Evolutionary conservation across 2,888 invertebrate genomes (phyloP).

Genomic region (Oscheius onirici): DNA sequence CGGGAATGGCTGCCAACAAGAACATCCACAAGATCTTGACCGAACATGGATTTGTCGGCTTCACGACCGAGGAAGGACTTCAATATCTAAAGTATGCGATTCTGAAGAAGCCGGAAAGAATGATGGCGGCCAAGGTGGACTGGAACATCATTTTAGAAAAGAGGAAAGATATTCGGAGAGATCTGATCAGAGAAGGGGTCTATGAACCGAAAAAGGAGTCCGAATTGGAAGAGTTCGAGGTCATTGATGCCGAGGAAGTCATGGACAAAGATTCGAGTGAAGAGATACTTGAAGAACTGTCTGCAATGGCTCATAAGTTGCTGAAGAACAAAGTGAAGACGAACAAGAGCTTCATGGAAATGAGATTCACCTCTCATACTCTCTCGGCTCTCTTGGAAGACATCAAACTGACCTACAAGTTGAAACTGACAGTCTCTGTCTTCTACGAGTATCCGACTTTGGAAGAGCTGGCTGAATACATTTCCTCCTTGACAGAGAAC

Average conservation of each 20-base stretch:
- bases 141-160: constrained; percentile 57
- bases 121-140: constrained; percentile 61
- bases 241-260: constrained; percentile 36
- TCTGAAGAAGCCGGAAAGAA: constrained; percentile 42
- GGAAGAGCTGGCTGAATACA: constrained; percentile 38
- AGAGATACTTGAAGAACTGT: constrained; percentile 29
- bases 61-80: constrained; percentile 58
- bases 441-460: constrained; percentile 54
- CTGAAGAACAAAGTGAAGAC: constrained; percentile 34
- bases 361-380: constrained; percentile 55
- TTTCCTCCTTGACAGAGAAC: constrained; percentile 26
- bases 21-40: constrained; percentile 28
- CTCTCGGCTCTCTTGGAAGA: constrained; percentile 42
- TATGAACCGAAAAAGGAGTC: background rate
- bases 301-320: constrained; percentile 1
- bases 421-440: constrained; percentile 46
- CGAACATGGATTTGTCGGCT: constrained; percentile 60
- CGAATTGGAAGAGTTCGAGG: constrained; percentile 3
- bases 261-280: constrained; percentile 40
- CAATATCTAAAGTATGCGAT: constrained; percentile 53
- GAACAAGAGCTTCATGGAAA: constrained; percentile 57
- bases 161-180: constrained; percentile 54
- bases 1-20: constrained; percentile 63
- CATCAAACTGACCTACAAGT: constrained; percentile 40
- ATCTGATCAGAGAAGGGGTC: constrained; percentile 40